Percentiles rank a stretch among this genome's conserved stretches.
Conservation (phyloP, 2,888 invertebrate genomes). For the Nomada hirtipes region DNA sequence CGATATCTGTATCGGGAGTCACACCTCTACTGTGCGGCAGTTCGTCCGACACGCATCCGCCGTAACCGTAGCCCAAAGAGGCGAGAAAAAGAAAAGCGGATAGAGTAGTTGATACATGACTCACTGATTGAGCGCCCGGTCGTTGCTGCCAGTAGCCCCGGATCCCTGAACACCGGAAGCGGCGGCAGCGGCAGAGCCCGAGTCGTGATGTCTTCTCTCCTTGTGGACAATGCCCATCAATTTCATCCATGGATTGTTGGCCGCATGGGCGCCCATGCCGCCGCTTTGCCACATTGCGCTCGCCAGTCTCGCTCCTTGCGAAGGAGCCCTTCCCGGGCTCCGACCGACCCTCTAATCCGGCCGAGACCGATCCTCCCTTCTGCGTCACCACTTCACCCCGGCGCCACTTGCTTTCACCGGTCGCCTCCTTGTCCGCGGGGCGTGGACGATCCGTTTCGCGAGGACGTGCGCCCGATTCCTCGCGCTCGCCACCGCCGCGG, state of each 20-base stretch:
- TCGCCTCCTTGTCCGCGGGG: not conserved
- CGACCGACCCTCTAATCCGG: conserved; percentile 50
- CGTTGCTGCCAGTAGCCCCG: conserved; percentile 86
- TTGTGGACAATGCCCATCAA: conserved; percentile 93
- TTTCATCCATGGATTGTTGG: conserved; percentile 93
- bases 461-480: not conserved
- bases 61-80: not conserved
- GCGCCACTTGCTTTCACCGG: conserved; percentile 17
- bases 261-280: conserved; percentile 90
- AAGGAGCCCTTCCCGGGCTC: conserved; percentile 79
- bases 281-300: conserved; percentile 91
- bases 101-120: conserved; percentile 70
- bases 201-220: conserved; percentile 88
- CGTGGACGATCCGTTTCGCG: conserved; percentile 6
- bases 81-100: not conserved
- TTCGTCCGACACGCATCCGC: too few species aligned
- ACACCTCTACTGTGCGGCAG: too few species aligned
- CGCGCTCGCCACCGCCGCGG: not conserved
- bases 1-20: too few species aligned
- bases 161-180: conserved; percentile 83
- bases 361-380: conserved; percentile 35
- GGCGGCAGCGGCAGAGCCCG: conserved; percentile 82
- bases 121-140: conserved; percentile 90
- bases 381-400: conserved; percentile 32
- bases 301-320: conserved; percentile 79